Conservation (phyloP, 2,797 vertebrate species). For the Cyprinodon diabolis region DNA sequence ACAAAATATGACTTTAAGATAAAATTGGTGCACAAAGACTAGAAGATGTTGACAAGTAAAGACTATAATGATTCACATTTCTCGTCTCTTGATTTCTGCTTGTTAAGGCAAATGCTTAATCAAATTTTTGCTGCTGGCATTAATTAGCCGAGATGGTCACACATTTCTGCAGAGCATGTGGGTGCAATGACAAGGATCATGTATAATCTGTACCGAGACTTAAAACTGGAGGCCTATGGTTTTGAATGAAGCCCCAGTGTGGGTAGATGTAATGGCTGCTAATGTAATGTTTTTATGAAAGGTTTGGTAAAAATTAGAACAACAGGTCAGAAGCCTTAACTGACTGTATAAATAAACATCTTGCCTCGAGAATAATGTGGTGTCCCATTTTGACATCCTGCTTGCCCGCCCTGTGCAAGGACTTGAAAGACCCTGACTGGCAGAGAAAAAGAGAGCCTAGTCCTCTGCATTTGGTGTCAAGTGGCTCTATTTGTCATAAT, state of each 20-base stretch:
- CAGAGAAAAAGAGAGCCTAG: conserved; percentile 59
- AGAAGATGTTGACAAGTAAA: not conserved
- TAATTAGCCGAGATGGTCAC: conserved; percentile 19
- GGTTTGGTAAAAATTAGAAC: conserved; percentile 24
- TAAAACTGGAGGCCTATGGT: conserved; percentile 1
- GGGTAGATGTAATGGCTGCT: conserved; percentile 23
- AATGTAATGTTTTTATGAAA: conserved; percentile 33
- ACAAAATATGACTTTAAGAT: not conserved
- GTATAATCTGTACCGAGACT: conserved; percentile 22
- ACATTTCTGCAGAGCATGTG: conserved; percentile 23
- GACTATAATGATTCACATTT: not conserved
- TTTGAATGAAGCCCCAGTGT: conserved; percentile 8
- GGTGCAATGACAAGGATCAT: conserved; percentile 34
- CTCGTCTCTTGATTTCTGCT: not conserved
- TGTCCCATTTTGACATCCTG: conserved; percentile 22
- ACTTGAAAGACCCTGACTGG: conserved; percentile 56
- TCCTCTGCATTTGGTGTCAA: conserved; percentile 77
- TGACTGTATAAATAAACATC: conserved; percentile 31
- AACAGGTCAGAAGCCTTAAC: conserved; percentile 33
- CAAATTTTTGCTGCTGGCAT: conserved; percentile 8
- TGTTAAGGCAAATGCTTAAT: conserved; percentile 2
- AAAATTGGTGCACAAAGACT: not conserved
- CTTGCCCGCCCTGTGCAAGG: conserved; percentile 28
- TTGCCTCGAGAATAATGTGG: conserved; percentile 23
- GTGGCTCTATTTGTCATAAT: conserved; percentile 87